These are phyloP conservation scores for Meandrina meandrites DNA, from an alignment of 92 coral and sea anemone genomes.

Conservation along the genomic window DNA sequence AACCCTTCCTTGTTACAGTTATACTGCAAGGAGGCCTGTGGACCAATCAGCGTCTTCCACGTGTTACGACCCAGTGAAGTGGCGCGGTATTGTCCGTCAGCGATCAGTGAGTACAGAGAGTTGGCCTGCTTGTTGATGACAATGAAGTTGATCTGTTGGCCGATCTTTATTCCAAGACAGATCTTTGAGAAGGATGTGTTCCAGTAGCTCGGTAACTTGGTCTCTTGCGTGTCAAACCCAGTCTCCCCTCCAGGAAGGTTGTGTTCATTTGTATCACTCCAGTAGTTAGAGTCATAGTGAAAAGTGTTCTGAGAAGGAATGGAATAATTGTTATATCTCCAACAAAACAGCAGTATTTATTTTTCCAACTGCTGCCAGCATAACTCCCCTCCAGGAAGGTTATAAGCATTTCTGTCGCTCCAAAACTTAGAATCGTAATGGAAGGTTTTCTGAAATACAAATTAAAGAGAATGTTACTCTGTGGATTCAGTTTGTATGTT, in stretches of 20 bases:
- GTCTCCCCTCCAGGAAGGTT: too few relatives aligned
- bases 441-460: constrained; percentile 29
- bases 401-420: too few relatives aligned
- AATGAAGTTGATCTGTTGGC: background rate
- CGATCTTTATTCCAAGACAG: constrained; percentile 12
- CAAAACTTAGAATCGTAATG: too few relatives aligned
- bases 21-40: background rate
- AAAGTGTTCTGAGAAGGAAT: too few relatives aligned
- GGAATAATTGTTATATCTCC: too few relatives aligned
- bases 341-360: too few relatives aligned
- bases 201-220: constrained; percentile 20
- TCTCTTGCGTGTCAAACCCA: too few relatives aligned
- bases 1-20: background rate
- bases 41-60: constrained; percentile 1
- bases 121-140: background rate
- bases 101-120: constrained; percentile 9
- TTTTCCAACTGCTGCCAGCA: too few relatives aligned
- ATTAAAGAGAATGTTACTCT: background rate
- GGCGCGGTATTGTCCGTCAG: background rate
- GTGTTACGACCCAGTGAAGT: background rate
- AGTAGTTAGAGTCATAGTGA: too few relatives aligned
- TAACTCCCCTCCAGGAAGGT: too few relatives aligned
- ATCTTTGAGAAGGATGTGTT: constrained; percentile 20
- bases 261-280: too few relatives aligned
- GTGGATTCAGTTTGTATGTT: background rate